Evolutionary conservation across 2,113 vertebrate species (phyloP), one percentile per base, ranked within the genome.

Genomic region (Morone chrysops): DNA sequence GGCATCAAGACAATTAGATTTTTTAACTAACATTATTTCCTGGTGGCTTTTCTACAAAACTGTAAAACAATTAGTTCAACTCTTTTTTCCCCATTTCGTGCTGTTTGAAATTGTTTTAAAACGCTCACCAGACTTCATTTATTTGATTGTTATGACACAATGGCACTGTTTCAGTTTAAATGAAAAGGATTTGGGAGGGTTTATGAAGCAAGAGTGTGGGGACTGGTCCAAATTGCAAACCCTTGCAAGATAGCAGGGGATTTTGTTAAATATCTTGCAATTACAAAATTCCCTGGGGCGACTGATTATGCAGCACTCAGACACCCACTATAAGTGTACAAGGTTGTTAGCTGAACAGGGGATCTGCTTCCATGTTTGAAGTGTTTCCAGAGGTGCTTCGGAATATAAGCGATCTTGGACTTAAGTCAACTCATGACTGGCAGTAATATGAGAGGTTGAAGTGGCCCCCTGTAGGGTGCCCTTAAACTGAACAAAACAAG

Each of bases 241-340:
- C 74, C 68, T 50, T 81, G 85, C 63, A 84, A 82, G 70, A 87
- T 68, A 83, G 72, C 31, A 70, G 68, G 56, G 76, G 70, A 79
- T 90, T 91, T 92, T 89, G 83, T 89, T 86, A 89, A 90, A 91
- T 82, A 84, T 78, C 81, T 80, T 79, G 80, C 82, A 89, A 90
- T 92, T 90, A 88, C 69, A 86, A 84, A 88, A 83, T 45, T 87
- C 81, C 89, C 70, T 22, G 76, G 61, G 80, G 85, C 83, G 2
- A 81, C 77, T 87, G 81, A 92, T 90, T 84, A 91, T 86, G 75
- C 88, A 78, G 87, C n/a, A 61, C 41, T 82, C 80, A 89, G 87
- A 88, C 90, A 82, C 62, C 76, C 70, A 75, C 51, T 70, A 14
- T 53, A 83, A 83, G 66, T 63, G 76, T 56, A 67, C 38, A 65